These are phyloP conservation scores for Pimpla rufipes DNA, from an alignment of 2,888 invertebrate species.

Conservation along the genomic window DNA sequence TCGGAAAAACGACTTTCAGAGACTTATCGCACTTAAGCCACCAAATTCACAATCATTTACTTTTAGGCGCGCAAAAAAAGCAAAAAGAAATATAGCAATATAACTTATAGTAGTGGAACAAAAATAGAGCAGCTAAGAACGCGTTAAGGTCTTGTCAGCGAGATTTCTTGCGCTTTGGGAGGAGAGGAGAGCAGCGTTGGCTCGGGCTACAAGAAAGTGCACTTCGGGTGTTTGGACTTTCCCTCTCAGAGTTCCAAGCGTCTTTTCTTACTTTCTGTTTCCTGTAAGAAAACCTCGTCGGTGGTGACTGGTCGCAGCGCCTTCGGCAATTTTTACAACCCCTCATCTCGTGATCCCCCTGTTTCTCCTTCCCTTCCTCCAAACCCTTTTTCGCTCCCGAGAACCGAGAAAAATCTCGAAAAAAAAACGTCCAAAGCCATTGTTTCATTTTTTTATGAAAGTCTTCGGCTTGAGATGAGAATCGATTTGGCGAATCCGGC, in stretches of 20 bases:
- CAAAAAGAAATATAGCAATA: not conserved
- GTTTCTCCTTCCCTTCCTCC: not conserved
- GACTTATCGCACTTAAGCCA: too few species aligned
- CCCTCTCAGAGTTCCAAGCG: conserved; percentile 4
- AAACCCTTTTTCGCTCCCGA: not conserved
- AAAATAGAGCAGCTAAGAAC: conserved; percentile 9
- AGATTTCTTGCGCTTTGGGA: conserved; percentile 6
- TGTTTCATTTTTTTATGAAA: conserved; percentile 37
- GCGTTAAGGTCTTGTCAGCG: conserved; percentile 11
- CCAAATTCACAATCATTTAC: not conserved
- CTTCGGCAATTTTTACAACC: conserved; percentile 28
- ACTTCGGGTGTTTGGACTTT: conserved; percentile 56
- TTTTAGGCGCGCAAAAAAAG: not conserved
- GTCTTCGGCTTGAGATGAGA: conserved; percentile 3
- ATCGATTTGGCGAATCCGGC: conserved; percentile 18
- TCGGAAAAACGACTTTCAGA: not conserved
- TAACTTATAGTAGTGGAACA: conserved; percentile 6
- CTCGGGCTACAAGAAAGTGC: conserved; percentile 57
- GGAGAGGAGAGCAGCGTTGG: conserved; percentile 12
- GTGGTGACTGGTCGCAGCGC: conserved; percentile 13
- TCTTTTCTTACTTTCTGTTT: conserved; percentile 8
- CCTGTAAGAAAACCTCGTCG: conserved; percentile 36
- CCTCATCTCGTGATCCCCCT: conserved; percentile 4
- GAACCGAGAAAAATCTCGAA: not conserved
- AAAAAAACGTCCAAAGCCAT: conserved; percentile 7